Evolutionary conservation across 2,113 vertebrate genomes (phyloP).

Genomic region (Sylvietta virens): DNA sequence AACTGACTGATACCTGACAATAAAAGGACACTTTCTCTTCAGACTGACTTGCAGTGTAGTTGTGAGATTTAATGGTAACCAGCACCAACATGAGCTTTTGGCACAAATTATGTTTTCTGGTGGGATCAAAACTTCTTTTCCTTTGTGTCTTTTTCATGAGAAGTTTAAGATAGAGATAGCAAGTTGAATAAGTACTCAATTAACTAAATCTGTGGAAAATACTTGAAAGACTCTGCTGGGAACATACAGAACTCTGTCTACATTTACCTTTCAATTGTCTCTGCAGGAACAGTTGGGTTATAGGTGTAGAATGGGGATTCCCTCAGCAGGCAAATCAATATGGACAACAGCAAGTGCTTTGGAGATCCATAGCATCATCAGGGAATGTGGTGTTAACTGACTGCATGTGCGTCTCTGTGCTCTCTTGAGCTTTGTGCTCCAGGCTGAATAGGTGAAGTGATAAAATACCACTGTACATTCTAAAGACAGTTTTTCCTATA

Average conservation of each 20-base stretch:
- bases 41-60: neutral
- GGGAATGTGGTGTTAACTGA: neutral
- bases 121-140: neutral
- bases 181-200: neutral
- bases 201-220: neutral
- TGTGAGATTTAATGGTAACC: neutral
- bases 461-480: neutral
- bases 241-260: neutral
- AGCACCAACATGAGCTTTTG: neutral
- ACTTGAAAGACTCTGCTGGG: neutral
- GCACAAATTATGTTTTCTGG: neutral
- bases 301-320: neutral
- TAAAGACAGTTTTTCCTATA: neutral
- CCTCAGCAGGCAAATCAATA: neutral
- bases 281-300: neutral
- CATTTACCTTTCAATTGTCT: neutral
- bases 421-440: neutral
- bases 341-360: neutral
- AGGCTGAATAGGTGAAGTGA: neutral
- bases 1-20: neutral
- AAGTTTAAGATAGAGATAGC: neutral
- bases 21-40: neutral
- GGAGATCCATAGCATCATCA: accelerated
- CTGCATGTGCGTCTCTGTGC: neutral
- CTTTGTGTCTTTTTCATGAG: neutral